A percentile compares a stretch with the other conserved stretches of the same genome.
Conservation (phyloP, 2,797 vertebrate genomes). For the Enteromius radiatus region DNA sequence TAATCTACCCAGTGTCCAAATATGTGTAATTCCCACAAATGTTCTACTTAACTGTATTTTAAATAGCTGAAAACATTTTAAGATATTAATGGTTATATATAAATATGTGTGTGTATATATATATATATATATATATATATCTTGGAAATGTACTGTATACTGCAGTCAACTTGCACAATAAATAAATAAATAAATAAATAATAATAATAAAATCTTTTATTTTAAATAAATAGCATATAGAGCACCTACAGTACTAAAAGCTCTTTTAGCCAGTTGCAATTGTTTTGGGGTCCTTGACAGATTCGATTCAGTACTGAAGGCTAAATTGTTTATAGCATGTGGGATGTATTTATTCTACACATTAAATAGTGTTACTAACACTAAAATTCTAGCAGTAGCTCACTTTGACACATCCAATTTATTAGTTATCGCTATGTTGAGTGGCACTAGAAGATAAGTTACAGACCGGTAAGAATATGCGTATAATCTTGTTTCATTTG, state of each 20-base stretch:
- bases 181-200: too few species aligned
- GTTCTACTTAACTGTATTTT: too few species aligned
- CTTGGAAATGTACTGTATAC: not conserved
- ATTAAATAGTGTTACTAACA: not conserved
- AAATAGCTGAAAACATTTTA: too few species aligned
- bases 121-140: too few species aligned
- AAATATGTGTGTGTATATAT: too few species aligned
- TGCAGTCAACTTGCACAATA: not conserved
- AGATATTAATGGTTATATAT: too few species aligned
- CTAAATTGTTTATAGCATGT: not conserved
- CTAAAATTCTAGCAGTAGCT: slow-evolving; percentile 7
- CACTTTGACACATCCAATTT: slow-evolving; percentile 26
- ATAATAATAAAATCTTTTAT: not conserved
- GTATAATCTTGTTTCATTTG: slow-evolving; percentile 16
- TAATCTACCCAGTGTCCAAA: slow-evolving; percentile 1
- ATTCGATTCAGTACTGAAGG: not conserved
- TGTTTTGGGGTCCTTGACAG: not conserved
- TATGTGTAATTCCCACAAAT: not conserved
- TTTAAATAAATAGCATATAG: not conserved
- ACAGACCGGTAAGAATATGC: not conserved
- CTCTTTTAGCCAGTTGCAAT: not conserved
- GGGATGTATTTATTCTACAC: not conserved
- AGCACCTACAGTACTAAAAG: not conserved
- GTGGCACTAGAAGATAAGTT: not conserved
- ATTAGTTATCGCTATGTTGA: slow-evolving; percentile 26